A percentile compares a stretch with the other conserved stretches of the same genome.
Conservation (phyloP, 2,888 invertebrate species). For the Andrena minutula region DNA sequence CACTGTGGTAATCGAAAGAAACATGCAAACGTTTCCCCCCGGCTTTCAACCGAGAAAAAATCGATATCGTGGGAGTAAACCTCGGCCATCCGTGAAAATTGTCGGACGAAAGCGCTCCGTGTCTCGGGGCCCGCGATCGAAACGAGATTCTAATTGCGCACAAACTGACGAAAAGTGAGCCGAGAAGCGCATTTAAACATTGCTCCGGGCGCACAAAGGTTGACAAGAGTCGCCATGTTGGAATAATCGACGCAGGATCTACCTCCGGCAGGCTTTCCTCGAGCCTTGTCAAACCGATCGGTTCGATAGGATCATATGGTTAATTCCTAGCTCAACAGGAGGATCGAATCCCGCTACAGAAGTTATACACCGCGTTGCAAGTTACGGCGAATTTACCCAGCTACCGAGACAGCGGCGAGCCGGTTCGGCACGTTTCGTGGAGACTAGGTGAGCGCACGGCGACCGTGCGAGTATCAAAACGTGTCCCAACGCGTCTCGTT, state of each 20-base stretch:
- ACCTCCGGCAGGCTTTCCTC: constrained; percentile 6
- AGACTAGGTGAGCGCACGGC: too few relatives aligned
- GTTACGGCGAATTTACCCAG: too few relatives aligned
- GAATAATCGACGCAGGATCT: constrained; percentile 62
- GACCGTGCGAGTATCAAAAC: too few relatives aligned
- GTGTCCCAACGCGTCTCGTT: too few relatives aligned
- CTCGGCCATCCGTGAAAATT: not conserved
- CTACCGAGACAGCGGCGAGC: too few relatives aligned
- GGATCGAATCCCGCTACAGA: not conserved
- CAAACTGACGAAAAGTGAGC: not conserved
- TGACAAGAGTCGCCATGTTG: constrained; percentile 73
- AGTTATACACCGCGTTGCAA: not conserved
- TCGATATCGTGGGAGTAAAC: constrained; percentile 31
- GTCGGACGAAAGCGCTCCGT: not conserved
- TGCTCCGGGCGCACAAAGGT: constrained; percentile 47
- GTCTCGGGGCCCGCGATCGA: not conserved
- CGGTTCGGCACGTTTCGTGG: too few relatives aligned
- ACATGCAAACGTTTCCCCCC: constrained; percentile 4
- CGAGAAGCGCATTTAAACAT: constrained; percentile 40
- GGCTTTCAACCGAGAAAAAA: constrained; percentile 21
- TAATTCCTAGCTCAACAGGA: not conserved
- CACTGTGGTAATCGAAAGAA: constrained; percentile 5
- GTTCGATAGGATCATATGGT: not conserved
- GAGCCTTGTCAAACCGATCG: not conserved
- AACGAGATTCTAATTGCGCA: not conserved